These are phyloP conservation scores for Flexamia atlantica DNA, from an alignment of 2,888 invertebrate genomes.

Conservation along the genomic window DNA sequence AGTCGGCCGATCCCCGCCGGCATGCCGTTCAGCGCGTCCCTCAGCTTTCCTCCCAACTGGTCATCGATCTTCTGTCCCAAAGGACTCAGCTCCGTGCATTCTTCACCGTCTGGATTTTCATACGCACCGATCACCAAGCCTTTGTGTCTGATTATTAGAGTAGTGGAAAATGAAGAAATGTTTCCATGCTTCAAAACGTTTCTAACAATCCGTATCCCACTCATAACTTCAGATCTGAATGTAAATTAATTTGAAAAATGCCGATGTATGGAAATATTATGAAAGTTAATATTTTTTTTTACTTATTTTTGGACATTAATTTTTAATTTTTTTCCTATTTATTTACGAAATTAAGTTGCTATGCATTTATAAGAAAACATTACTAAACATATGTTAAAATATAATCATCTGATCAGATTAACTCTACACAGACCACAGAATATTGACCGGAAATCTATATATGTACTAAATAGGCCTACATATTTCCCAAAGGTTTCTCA, in stretches of 20 bases:
- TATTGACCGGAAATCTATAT: too few species aligned
- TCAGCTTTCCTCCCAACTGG: conserved; percentile 29
- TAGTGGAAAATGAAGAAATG: not conserved
- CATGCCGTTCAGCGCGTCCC: conserved; percentile 40
- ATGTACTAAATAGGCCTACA: too few species aligned
- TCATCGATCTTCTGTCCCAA: conserved; percentile 45
- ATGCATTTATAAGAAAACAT: not conserved
- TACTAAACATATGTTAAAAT: too few species aligned
- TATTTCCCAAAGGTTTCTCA: too few species aligned
- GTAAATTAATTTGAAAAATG: not conserved
- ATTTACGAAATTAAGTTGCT: not conserved
- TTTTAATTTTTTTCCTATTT: not conserved
- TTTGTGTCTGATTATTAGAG: conserved; percentile 6
- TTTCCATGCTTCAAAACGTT: not conserved
- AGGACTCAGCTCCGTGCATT: conserved; percentile 50
- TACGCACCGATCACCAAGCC: conserved; percentile 55
- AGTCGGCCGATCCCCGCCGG: conserved; percentile 40
- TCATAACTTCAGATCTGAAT: not conserved
- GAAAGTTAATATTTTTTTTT: not conserved
- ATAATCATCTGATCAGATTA: too few species aligned
- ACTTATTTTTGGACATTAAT: not conserved
- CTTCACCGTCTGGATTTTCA: conserved; percentile 29
- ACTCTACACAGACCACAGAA: too few species aligned
- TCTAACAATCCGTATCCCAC: not conserved
- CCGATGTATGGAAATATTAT: not conserved